Conservation (phyloP, 2,113 vertebrate species). For the Archilochus colubris region DNA sequence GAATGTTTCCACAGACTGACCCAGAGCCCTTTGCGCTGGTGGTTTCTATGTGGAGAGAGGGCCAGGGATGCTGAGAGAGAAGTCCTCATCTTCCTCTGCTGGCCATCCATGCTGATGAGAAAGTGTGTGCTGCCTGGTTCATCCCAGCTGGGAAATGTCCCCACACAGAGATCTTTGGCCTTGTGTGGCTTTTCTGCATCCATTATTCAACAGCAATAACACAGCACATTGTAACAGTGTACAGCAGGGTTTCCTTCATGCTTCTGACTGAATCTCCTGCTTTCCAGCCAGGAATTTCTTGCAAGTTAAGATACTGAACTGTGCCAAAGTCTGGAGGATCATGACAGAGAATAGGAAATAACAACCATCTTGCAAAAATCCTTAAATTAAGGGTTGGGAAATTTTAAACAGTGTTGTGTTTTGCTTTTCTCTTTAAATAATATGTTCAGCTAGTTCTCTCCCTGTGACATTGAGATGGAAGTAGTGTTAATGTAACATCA, state of each 20-base stretch:
- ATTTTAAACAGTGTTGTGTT: neutral
- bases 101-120: neutral
- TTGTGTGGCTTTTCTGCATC: neutral
- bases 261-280: neutral
- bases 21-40: fast-evolving
- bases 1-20: fast-evolving
- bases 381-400: neutral
- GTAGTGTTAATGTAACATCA: neutral
- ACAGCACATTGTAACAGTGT: fast-evolving
- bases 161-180: neutral
- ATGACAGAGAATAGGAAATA: neutral
- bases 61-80: neutral
- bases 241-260: neutral
- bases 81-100: neutral
- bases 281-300: neutral
- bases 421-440: neutral
- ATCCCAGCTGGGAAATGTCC: neutral
- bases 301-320: neutral
- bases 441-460: neutral
- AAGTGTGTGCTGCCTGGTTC: fast-evolving
- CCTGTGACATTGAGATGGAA: neutral
- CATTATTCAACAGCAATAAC: neutral
- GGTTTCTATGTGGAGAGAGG: neutral
- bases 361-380: neutral
- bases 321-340: neutral